Evolutionary conservation across 2,797 vertebrate species (phyloP), one percentile per base, ranked within the genome.

Genomic region (Crax fasciolata): DNA sequence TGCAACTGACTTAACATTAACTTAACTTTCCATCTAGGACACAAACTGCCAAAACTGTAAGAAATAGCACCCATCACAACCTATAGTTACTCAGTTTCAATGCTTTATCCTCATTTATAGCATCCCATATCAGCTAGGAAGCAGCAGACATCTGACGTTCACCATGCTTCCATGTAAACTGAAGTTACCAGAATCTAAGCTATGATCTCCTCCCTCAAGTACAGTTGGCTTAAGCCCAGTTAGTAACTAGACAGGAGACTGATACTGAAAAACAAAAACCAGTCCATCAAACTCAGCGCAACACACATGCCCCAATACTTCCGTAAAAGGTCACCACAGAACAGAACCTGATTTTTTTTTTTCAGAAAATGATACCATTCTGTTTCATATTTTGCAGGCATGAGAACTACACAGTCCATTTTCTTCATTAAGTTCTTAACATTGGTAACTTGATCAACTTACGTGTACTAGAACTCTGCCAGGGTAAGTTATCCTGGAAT

Each of bases 341-440:
- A n/a, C 18, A 83, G 27, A 55, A n/a, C 49, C 41, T 54, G 48
- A 12, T 12, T 55, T 12, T 27, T 54, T 70, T 35, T 41, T 79
- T 83, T 86, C 70, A 76, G 39, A 65, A 77, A 59, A 43, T 2
- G 8, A 87, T 81, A 43, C 25, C 9, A 17, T 32, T 74, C 51
- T 13, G 19, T 3, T 70, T 66, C 46, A 13, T 63, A 68, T 38
- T 93, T 86, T 27, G 27, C 19, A 75, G 89, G 54, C 35, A 24
- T 18, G 73, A 84, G 68, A 75, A n/a, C 11, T 30, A 44, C 41
- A 65, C 18, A 25, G 55, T 21, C 28, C 43, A 74, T 92, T 75
- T 83, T 66, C 76, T 77, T 70, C 76, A 84, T 75, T 43, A 92
- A 80, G 24, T 51, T 85, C 88, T 91, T 91, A 88, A 89, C 62